These are phyloP conservation scores for Gymnobelideus leadbeateri DNA, from an alignment of 2,113 vertebrate genomes.

Conservation along the genomic window DNA sequence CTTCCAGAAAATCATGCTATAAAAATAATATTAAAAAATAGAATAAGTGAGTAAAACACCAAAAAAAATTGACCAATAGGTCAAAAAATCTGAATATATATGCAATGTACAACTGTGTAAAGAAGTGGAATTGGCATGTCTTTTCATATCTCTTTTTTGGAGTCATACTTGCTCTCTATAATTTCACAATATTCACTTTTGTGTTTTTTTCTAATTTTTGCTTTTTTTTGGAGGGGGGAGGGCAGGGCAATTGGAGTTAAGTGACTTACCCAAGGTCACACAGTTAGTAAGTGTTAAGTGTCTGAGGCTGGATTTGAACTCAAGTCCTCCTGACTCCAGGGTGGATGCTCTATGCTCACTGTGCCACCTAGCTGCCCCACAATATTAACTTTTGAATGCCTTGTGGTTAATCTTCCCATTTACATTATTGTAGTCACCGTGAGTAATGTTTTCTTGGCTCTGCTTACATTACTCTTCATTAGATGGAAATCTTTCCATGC, in stretches of 20 bases:
- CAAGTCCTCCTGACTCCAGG: too few species aligned
- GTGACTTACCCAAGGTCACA: too few species aligned
- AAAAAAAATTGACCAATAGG: background rate
- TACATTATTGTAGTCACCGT: background rate
- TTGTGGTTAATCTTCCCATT: background rate
- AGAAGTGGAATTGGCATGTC: background rate
- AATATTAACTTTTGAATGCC: background rate
- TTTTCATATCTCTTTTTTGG: background rate
- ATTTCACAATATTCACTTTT: background rate
- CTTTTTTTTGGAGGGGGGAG: too few species aligned
- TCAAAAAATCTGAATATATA: background rate
- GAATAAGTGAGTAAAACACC: background rate
- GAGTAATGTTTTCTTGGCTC: background rate
- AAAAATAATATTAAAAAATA: background rate
- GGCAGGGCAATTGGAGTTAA: too few species aligned
- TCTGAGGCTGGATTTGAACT: too few species aligned
- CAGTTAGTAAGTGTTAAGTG: too few species aligned
- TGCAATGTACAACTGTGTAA: background rate
- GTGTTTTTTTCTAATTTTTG: too few species aligned
- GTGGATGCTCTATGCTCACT: too few species aligned
- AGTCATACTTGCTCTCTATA: background rate
- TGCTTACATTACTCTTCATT: background rate
- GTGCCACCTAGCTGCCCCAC: too few species aligned
- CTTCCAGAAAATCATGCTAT: background rate
- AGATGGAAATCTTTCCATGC: background rate